Evolutionary conservation across 2,113 vertebrate species (phyloP).

Genomic region (Mus spicilegus): DNA sequence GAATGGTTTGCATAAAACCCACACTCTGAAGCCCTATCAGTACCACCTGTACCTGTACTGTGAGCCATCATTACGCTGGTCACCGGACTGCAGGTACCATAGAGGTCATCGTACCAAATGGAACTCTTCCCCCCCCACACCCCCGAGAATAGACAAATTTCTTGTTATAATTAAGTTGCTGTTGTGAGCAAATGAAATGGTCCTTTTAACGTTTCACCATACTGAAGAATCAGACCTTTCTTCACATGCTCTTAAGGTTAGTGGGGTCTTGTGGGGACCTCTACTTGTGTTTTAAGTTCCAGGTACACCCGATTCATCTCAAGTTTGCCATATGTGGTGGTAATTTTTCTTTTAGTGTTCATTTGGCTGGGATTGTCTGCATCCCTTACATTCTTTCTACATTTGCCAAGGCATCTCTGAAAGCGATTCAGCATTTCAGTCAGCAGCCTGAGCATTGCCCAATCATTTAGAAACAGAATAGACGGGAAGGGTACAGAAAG

Average conservation of each 20-base stretch:
- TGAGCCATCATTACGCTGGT: background rate
- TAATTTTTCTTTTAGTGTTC: background rate
- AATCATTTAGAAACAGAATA: background rate
- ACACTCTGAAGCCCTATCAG: background rate
- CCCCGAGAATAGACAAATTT: constrained; percentile 26
- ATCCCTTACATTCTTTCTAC: background rate
- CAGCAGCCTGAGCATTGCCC: background rate
- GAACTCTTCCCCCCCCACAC: background rate
- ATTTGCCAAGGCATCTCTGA: background rate
- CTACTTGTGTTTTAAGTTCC: background rate
- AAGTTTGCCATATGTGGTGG: background rate
- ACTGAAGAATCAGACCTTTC: background rate
- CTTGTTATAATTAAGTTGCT: background rate
- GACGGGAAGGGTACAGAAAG: background rate
- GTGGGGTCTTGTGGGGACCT: background rate
- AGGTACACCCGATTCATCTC: constrained; percentile 14
- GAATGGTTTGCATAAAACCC: background rate
- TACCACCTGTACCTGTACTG: accelerated
- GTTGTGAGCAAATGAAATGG: background rate
- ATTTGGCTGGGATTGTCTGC: background rate
- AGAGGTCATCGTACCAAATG: background rate
- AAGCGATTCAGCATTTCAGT: background rate
- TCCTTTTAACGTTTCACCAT: background rate
- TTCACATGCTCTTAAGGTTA: background rate
- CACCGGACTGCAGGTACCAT: too few relatives aligned